Base-by-base conservation (phyloP, 2,797 vertebrate species). In the Fistularia tabacaria region DNA sequence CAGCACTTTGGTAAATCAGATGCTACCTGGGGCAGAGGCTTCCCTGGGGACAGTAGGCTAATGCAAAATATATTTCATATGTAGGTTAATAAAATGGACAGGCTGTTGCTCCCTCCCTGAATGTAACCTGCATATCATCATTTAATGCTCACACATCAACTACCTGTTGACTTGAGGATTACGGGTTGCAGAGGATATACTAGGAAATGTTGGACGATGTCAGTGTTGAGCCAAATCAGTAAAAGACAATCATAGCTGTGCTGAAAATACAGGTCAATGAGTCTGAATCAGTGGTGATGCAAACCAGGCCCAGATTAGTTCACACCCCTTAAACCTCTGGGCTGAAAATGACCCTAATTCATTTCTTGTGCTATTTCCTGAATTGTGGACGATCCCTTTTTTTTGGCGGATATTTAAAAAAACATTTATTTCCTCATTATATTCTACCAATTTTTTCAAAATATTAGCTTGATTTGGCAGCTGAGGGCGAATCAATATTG, bases 1-100 rank as follows among this genome's bases (percentile, higher is more conserved):
- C 36, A 6, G n/a, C 40, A 38, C 36, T 41, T 41, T 9, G n/a
- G 3, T 11, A 46, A 50, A n/a, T 57, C 10, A 38, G 36, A 9
- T 8, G 8, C 15, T 38, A 36, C 25, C 36, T 6, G 8, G 3
- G 3, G 14, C 46, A 14, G 14, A 36, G 7, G 44, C n/a, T 8
- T 38, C 12, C 9, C n/a, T 10, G 37, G 14, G 50, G 37, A 13
- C 49, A 50, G 38, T 40, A 10, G 14, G 50, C 10, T 41, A 41
- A 47, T 39, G 41, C 38, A 40, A 10, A 14, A 45, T 15, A 41
- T 13, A 9, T 49, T 54, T 49, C 2, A 14, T 67, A 60, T 59
- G 36, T 56, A 38, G 37, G 44, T 49, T 49, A 49, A 58, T 50
- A 42, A 51, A 51, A 48, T 44, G 46, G 14, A 47, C 5, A 41